Percentiles rank a stretch among this genome's conserved stretches.
These are phyloP conservation scores for Papilio dardanus DNA, from an alignment of 1,140 invertebrate species.

Conservation along the genomic window DNA sequence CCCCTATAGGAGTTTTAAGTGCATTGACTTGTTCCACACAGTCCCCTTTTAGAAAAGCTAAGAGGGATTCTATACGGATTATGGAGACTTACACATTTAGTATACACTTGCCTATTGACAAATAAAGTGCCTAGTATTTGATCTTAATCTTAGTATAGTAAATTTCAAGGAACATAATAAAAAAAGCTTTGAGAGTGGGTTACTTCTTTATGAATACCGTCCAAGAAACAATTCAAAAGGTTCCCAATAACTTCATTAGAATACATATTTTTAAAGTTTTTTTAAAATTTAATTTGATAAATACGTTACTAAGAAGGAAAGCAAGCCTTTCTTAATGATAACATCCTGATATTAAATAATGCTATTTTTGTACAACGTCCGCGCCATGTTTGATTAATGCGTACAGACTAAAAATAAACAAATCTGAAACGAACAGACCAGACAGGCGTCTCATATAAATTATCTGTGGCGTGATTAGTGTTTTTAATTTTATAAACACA, in stretches of 20 bases:
- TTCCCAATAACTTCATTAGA: neutral
- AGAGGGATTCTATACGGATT: conserved; percentile 54
- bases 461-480: neutral
- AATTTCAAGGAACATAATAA: neutral
- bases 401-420: conserved; percentile 33
- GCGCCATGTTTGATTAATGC: conserved; percentile 36
- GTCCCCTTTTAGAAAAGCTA: conserved; percentile 46
- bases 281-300: neutral
- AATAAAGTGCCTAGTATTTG: neutral
- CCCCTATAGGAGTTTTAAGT: conserved; percentile 47
- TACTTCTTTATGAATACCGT: too few species aligned
- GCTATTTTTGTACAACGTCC: conserved; percentile 12
- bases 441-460: conserved; percentile 30
- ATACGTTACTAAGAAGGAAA: conserved; percentile 2
- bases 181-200: neutral
- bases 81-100: conserved; percentile 32
- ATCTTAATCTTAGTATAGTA: neutral
- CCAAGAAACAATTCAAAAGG: neutral
- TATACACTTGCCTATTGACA: neutral
- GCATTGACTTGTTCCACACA: conserved; percentile 47
- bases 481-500: conserved; percentile 18
- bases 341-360: conserved; percentile 21
- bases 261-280: neutral
- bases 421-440: neutral
- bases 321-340: conserved; percentile 6